phyloP scores from a whole-genome alignment of 2,797 vertebrate genomes.

The Pampus argenteus region DNA sequence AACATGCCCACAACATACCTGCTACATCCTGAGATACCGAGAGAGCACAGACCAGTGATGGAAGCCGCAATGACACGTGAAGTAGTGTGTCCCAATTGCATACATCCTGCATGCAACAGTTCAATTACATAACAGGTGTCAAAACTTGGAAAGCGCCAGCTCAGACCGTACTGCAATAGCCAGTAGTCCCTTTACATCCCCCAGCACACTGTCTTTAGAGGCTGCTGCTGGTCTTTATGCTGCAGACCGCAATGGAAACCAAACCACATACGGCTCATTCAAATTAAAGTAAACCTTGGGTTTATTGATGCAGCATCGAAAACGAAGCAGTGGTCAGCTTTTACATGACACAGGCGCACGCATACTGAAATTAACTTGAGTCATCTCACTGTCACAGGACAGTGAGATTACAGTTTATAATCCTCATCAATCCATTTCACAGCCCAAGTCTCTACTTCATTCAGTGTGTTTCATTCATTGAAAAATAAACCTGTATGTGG shows the following conservation, averaged over 20 bases:
- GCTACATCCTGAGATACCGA: too few species aligned
- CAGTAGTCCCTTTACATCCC: constrained; percentile 12
- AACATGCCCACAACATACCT: too few species aligned
- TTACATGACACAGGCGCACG: constrained; percentile 42
- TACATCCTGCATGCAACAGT: too few species aligned
- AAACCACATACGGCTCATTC: constrained; percentile 55
- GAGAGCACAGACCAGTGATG: too few species aligned
- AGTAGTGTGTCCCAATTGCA: too few species aligned
- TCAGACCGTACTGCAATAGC: background rate
- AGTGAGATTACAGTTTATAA: background rate
- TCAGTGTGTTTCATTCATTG: background rate
- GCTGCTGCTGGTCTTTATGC: constrained; percentile 18
- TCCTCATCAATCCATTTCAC: background rate
- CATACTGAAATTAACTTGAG: constrained; percentile 33
- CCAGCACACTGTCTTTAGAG: constrained; percentile 15
- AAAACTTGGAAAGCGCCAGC: background rate
- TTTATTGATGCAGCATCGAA: constrained; percentile 54
- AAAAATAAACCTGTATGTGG: background rate
- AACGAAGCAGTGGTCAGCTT: constrained; percentile 57
- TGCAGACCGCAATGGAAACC: constrained; percentile 61
- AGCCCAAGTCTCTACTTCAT: background rate
- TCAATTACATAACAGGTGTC: too few species aligned
- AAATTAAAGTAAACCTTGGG: constrained; percentile 58
- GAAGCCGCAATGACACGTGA: too few species aligned
- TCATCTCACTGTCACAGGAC: constrained; percentile 15